phyloP scores from a whole-genome alignment of 2,888 invertebrate genomes.

The Ophion ventricosus region DNA sequence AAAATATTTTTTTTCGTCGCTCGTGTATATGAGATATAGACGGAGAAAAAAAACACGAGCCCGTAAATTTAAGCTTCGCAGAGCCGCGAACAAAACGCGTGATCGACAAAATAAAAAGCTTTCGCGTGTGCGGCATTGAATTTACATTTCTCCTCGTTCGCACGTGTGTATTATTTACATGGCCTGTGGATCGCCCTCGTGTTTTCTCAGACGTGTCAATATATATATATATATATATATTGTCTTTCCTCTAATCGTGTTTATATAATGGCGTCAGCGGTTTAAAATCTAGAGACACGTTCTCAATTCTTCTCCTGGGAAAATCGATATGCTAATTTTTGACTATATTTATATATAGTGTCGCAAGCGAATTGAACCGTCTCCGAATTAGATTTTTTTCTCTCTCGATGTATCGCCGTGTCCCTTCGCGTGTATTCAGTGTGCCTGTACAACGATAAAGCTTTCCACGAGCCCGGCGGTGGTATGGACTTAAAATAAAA shows the following conservation, averaged over 20 bases:
- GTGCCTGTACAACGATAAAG: constrained; percentile 39
- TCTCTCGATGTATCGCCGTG: constrained; percentile 27
- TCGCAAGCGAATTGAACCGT: constrained; percentile 3
- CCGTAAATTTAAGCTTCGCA: not conserved
- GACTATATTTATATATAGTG: constrained; percentile 14
- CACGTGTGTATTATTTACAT: constrained; percentile 57
- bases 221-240: constrained; percentile 8
- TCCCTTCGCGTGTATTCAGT: constrained; percentile 23
- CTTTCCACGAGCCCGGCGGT: constrained; percentile 39
- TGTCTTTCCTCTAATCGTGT: constrained; percentile 22
- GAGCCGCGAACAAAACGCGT: constrained; percentile 24
- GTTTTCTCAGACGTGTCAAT: constrained; percentile 24
- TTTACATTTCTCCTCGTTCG: constrained; percentile 32
- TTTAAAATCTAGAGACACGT: not conserved
- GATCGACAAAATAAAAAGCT: constrained; percentile 26
- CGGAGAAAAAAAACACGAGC: constrained; percentile 8
- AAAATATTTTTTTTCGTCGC: constrained; percentile 21
- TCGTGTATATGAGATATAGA: not conserved
- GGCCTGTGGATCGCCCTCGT: constrained; percentile 41
- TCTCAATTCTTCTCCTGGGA: not conserved
- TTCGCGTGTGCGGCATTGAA: constrained; percentile 26
- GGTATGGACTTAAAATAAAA: constrained; percentile 47
- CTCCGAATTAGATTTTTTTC: not conserved
- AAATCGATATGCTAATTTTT: not conserved
- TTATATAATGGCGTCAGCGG: constrained; percentile 13